Percentiles rank a stretch among this genome's conserved stretches.
These are phyloP conservation scores for Cacoxenus indagator DNA, from an alignment of 2,888 invertebrate genomes.

Conservation along the genomic window DNA sequence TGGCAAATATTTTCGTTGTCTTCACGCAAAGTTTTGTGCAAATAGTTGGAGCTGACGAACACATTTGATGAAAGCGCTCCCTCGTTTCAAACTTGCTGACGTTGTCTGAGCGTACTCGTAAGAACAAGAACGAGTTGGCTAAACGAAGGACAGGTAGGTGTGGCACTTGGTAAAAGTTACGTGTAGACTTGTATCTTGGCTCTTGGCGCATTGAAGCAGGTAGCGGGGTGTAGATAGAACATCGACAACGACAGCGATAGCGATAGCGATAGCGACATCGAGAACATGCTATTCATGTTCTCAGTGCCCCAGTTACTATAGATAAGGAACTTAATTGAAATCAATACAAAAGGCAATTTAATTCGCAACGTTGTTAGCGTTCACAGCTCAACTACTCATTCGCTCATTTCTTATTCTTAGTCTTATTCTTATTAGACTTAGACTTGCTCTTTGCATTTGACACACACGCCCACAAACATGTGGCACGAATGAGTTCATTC, in stretches of 20 bases:
- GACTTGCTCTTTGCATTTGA: not conserved
- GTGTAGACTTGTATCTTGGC: not conserved
- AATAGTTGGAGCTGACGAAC: not conserved
- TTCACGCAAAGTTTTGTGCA: not conserved
- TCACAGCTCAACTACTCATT: not conserved
- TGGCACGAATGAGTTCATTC: not conserved
- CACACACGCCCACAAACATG: not conserved
- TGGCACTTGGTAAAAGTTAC: not conserved
- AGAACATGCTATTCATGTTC: not conserved
- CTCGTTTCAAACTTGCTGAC: not conserved
- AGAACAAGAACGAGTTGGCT: not conserved
- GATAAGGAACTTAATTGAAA: constrained; percentile 41
- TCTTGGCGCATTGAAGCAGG: no score
- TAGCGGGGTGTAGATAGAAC: not conserved
- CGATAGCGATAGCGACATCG: not conserved
- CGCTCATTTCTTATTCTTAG: not conserved
- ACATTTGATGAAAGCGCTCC: not conserved
- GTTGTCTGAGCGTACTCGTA: not conserved
- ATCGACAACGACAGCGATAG: not conserved
- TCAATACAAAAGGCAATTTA: constrained; percentile 47
- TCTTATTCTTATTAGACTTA: not conserved
- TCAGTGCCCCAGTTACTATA: not conserved
- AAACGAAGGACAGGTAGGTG: not conserved
- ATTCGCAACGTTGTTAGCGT: constrained; percentile 22
- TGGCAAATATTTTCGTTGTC: not conserved